Conservation (phyloP, 2,888 invertebrate species). For the Himalopsyche kuldschensis region DNA sequence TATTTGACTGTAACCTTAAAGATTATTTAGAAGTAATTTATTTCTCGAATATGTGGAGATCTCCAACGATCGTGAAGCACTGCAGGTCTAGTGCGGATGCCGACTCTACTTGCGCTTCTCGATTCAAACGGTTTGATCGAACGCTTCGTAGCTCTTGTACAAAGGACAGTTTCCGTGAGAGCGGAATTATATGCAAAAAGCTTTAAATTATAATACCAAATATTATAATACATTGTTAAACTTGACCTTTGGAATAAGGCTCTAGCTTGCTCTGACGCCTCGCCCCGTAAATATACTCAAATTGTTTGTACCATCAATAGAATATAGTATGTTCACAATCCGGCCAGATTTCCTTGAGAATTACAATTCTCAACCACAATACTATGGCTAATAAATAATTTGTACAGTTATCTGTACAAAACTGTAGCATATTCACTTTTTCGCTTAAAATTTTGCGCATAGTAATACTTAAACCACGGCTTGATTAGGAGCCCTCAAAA, state of each 20-base stretch:
- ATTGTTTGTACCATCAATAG: background rate
- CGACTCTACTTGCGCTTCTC: background rate
- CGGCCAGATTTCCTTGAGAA: background rate
- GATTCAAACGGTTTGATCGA: background rate
- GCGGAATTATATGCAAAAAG: slow-evolving; percentile 1
- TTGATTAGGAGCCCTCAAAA: background rate
- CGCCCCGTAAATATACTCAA: background rate
- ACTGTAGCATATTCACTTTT: background rate
- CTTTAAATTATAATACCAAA: slow-evolving; percentile 16
- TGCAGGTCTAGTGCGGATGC: too few relatives aligned
- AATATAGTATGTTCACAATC: background rate
- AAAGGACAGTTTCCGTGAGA: background rate
- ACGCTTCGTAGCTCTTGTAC: background rate
- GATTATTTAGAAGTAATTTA: background rate
- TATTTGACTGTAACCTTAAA: background rate
- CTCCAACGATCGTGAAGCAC: too few relatives aligned
- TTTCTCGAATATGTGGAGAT: background rate
- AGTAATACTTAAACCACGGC: background rate
- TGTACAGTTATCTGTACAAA: background rate
- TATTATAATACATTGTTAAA: slow-evolving; percentile 11
- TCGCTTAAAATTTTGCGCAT: background rate
- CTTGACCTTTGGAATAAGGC: background rate
- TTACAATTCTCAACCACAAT: background rate
- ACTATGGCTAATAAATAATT: background rate
- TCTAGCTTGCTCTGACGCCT: background rate